Conservation (phyloP, 1,140 invertebrate genomes). For the Mamestra configurata region DNA sequence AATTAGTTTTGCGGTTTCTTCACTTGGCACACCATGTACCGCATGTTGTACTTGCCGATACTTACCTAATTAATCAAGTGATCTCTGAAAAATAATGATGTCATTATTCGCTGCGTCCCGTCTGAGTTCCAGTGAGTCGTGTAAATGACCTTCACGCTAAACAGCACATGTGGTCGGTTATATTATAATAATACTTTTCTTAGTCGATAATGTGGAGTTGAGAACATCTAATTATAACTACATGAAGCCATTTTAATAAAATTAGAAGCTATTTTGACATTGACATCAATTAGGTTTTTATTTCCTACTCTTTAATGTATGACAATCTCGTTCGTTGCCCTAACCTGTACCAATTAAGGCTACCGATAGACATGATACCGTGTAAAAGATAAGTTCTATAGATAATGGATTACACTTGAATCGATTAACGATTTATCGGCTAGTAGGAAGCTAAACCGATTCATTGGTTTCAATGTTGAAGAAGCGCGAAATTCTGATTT, state of each 20-base stretch:
- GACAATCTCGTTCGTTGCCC: background rate
- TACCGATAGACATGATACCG: background rate
- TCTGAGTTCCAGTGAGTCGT: conserved; percentile 58
- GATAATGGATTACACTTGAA: conserved; percentile 15
- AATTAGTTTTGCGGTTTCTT: conserved; percentile 67
- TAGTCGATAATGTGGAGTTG: conserved; percentile 17
- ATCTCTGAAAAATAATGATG: conserved; percentile 56
- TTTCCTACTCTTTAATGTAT: background rate
- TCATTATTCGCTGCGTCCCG: conserved; percentile 58
- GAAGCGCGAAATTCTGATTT: conserved; percentile 1
- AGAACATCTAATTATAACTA: conserved; percentile 40
- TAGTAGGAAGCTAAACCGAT: conserved; percentile 5
- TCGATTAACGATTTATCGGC: conserved; percentile 19
- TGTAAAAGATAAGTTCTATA: conserved; percentile 17
- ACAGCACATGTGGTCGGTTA: conserved; percentile 54
- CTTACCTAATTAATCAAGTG: conserved; percentile 42
- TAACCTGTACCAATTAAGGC: background rate
- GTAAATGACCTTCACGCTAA: conserved; percentile 59
- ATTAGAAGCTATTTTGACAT: conserved; percentile 10
- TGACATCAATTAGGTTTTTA: conserved; percentile 25
- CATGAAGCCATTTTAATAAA: conserved; percentile 19
- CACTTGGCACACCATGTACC: conserved; percentile 58
- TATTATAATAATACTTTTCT: conserved; percentile 36
- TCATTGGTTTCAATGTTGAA: background rate
- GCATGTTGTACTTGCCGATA: conserved; percentile 47